These are phyloP conservation scores for Scotopteryx bipunctaria DNA, from an alignment of 2,888 invertebrate genomes.

Conservation along the genomic window DNA sequence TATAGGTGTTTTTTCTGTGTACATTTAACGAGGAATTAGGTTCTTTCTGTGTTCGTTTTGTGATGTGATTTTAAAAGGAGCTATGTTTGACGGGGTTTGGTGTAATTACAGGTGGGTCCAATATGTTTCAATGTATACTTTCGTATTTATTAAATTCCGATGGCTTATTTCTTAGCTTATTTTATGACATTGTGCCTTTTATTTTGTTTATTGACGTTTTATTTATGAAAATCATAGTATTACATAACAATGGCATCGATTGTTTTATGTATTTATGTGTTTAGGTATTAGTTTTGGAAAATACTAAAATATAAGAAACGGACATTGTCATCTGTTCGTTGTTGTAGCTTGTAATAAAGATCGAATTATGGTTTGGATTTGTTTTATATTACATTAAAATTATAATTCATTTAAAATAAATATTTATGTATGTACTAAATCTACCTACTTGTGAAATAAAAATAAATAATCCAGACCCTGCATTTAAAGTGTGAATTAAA, in stretches of 20 bases:
- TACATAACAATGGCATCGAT: neutral
- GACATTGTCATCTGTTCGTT: no score
- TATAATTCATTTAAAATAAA: no score
- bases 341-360: no score
- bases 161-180: neutral
- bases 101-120: conserved; percentile 13
- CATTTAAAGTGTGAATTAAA: no score
- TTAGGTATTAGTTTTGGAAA: neutral
- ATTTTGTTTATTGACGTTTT: neutral
- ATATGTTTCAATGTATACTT: neutral
- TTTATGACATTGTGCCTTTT: neutral
- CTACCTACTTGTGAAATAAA: no score
- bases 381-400: no score
- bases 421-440: no score
- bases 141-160: conserved; percentile 1
- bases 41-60: conserved; percentile 45
- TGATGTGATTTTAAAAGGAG: conserved; percentile 41
- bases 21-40: conserved; percentile 22
- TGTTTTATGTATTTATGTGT: neutral
- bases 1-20: conserved; percentile 29
- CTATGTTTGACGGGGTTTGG: neutral
- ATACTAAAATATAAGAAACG: no score
- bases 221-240: neutral
- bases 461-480: no score
- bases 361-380: no score